These are phyloP conservation scores for Pollenia angustigena DNA, from an alignment of 2,888 invertebrate genomes.

Conservation along the genomic window DNA sequence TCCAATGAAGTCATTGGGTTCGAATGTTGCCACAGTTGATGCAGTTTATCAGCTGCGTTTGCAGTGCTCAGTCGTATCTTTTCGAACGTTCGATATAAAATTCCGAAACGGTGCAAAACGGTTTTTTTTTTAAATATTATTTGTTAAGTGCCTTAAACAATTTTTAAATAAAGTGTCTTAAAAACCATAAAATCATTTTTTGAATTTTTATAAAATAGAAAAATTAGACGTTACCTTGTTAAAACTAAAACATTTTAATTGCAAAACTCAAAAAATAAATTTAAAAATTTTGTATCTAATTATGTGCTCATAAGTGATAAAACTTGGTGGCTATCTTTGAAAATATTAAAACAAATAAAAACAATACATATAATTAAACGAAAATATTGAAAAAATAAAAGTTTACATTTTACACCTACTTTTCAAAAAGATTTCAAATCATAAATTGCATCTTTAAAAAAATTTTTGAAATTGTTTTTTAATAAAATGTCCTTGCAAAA, in stretches of 20 bases:
- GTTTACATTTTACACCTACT: no score
- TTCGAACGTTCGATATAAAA: slow-evolving; percentile 46
- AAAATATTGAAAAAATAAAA: background rate
- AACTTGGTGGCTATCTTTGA: no score
- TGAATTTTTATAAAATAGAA: background rate
- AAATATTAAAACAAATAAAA: no score
- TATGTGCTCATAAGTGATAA: no score
- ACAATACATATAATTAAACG: no score
- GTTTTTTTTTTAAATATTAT: background rate
- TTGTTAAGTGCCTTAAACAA: slow-evolving; percentile 52
- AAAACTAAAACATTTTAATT: background rate
- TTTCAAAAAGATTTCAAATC: no score
- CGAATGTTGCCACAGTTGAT: slow-evolving; percentile 71
- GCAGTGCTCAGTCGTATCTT: slow-evolving; percentile 76
- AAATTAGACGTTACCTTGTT: no score
- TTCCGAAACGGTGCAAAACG: slow-evolving; percentile 22
- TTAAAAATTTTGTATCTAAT: background rate
- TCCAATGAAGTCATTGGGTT: slow-evolving; percentile 72
- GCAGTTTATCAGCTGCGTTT: slow-evolving; percentile 74
- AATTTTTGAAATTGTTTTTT: no score
- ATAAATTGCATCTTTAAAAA: no score
- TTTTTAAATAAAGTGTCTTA: slow-evolving; percentile 41
- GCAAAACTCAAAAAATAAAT: background rate
- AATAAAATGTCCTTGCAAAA: background rate
- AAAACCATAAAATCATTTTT: slow-evolving; percentile 4